Conservation (phyloP, 2,797 vertebrate genomes). For the Vespertilio murinus region DNA sequence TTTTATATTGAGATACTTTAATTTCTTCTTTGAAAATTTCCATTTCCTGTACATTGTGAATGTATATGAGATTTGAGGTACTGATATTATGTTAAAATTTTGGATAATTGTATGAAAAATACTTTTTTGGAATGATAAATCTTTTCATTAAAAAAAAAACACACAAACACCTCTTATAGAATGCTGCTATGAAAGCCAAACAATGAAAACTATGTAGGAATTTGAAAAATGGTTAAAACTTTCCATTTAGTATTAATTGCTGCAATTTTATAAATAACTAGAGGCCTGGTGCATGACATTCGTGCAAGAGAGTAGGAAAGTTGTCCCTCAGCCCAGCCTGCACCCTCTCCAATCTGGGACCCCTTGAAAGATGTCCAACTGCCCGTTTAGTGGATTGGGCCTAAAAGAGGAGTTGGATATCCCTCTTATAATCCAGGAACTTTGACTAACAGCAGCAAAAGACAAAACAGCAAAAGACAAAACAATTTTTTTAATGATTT, state of each 20-base stretch:
- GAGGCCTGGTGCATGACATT: no score
- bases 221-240: background rate
- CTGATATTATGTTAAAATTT: background rate
- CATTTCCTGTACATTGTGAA: background rate
- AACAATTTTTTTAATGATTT: no score
- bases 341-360: no score
- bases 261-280: background rate
- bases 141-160: background rate
- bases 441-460: no score
- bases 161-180: background rate
- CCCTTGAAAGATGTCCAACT: no score
- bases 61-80: background rate
- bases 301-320: accelerated
- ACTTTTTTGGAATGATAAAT: background rate
- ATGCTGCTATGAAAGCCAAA: background rate
- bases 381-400: no score
- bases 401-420: no score
- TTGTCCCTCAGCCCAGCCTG: no score
- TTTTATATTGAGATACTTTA: background rate
- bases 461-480: no score
- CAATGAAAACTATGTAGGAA: background rate
- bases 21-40: background rate
- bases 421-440: no score
- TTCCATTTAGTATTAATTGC: background rate
- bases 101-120: background rate